Conservation (phyloP, 23 tunicate genomes). For the Ciona savignyi region DNA sequence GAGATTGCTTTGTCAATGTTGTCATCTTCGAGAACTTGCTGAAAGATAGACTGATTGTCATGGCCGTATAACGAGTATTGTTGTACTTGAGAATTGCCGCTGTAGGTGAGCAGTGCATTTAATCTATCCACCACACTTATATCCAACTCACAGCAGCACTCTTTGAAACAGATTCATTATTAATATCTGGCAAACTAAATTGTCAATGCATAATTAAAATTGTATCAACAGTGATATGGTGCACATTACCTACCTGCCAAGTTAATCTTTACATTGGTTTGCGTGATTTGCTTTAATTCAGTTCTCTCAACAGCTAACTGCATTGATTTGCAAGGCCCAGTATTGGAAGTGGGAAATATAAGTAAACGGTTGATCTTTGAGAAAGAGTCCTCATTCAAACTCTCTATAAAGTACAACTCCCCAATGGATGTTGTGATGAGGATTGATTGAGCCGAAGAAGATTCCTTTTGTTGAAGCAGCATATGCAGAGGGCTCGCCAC, state of each 20-base stretch:
- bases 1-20: constrained; percentile 8
- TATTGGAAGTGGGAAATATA: background rate
- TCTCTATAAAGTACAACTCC: constrained; percentile 32
- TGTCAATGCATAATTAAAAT: too few relatives aligned
- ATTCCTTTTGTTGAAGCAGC: background rate
- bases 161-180: constrained; percentile 2
- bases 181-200: too few relatives aligned
- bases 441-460: constrained; percentile 2
- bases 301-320: background rate
- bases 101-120: constrained; percentile 8
- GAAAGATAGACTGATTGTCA: constrained; percentile 21
- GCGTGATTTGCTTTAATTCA: background rate
- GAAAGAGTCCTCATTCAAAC: constrained; percentile 7
- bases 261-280: background rate
- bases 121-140: constrained; percentile 68
- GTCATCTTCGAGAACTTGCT: constrained; percentile 44
- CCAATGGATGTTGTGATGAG: constrained; percentile 34
- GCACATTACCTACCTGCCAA: background rate
- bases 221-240: too few relatives aligned
- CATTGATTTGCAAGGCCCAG: background rate
- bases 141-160: constrained; percentile 50
- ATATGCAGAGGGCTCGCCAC: constrained; percentile 21
- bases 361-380: background rate
- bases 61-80: background rate
- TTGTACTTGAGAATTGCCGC: background rate